phyloP scores from a whole-genome alignment of 2,113 vertebrate genomes.

The Machaerirhynchus nigripectus region DNA sequence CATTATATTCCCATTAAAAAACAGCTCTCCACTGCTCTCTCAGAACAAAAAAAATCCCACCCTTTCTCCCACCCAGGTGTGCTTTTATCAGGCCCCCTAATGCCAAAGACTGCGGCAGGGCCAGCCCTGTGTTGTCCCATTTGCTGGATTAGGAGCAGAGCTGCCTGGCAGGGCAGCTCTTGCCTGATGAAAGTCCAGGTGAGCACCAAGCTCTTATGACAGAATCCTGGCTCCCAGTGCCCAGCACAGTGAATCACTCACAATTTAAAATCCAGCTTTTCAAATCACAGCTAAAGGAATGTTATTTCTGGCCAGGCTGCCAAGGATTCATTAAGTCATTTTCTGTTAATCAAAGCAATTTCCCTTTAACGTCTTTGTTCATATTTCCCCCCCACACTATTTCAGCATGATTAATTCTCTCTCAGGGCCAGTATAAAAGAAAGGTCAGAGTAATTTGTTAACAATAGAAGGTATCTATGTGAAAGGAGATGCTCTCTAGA shows the following conservation, averaged over 20 bases:
- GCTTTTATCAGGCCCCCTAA: background rate
- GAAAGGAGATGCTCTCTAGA: background rate
- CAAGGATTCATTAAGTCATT: background rate
- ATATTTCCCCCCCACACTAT: background rate
- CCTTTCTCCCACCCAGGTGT: background rate
- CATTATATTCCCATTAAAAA: background rate
- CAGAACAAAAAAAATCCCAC: background rate
- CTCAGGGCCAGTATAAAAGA: background rate
- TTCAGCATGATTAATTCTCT: background rate
- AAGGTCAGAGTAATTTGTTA: background rate
- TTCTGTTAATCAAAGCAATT: conserved; percentile 16
- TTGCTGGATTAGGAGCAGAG: background rate
- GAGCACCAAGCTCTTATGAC: background rate
- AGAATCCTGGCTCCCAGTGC: background rate
- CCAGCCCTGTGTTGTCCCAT: background rate
- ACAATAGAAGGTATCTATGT: background rate
- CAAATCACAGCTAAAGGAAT: background rate
- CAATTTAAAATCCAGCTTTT: background rate
- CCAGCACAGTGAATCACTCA: background rate
- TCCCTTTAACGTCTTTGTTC: background rate
- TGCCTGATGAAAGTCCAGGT: background rate
- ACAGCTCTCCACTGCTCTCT: background rate
- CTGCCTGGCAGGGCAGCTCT: background rate
- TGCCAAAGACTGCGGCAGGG: background rate
- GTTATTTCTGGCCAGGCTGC: background rate